Evolutionary conservation across 2,113 vertebrate genomes (phyloP), one percentile per base, ranked within the genome.

Genomic region (Gymnobelideus leadbeateri): DNA sequence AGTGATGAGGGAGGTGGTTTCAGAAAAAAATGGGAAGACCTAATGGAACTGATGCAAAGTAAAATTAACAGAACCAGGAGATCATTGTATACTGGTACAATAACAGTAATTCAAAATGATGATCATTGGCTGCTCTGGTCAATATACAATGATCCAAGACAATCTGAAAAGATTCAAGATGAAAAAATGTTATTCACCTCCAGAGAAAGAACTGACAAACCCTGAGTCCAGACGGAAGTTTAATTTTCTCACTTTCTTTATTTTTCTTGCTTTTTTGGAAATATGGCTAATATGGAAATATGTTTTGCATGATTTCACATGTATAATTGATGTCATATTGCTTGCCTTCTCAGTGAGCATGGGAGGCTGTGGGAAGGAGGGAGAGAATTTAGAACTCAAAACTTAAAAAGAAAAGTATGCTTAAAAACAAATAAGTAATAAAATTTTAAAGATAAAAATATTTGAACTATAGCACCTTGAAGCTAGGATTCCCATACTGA

Each of bases 401-500:
- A 68, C 37, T 68, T 37, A 68, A 68, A 68, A 68, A 37, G 28
- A 68, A 37, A 37, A 68, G 61, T 16, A 68, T 68, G 31, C 61
- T 68, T 68, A 68, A 68, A 37, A 61, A 31, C 8, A 57, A 57
- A 61, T 61, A 61, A 12, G 31, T 61, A 31, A 31, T 57, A 57
- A 57, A 28, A 57, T 31, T 61, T 61, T 31, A 61, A 61, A 61
- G 57, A 61, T 14, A 37, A n/a, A 43, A 84, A 43, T 43, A 84
- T 84, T 84, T 43, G n/a, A 84, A 23, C n/a, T 43, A n/a, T 6
- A 43, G 19, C 37, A 84, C n/a, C 68, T 84, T 84, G 6, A 43
- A 84, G 19, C n/a, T 43, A 92, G 89, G 77, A 84, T 84, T 95
- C 96, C 93, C 91, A 92, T 51, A 93, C 61, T 37, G 91, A 16